phyloP scores from a whole-genome alignment of 2,888 invertebrate species.

The Hoplodrina ambigua region DNA sequence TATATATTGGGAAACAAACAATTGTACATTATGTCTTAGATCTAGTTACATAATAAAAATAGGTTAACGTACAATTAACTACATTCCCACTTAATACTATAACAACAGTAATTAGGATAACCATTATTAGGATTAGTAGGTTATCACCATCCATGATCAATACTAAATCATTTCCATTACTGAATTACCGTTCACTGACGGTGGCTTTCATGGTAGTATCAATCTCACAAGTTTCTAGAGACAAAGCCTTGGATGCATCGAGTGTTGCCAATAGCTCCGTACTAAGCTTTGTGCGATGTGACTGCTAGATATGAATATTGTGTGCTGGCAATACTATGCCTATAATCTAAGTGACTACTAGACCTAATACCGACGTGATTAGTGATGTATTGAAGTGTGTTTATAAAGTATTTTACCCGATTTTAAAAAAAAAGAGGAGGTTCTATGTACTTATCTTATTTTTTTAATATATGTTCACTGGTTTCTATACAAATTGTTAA shows the following conservation, averaged over 20 bases:
- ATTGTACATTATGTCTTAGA: too few relatives aligned
- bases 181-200: background rate
- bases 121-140: too few relatives aligned
- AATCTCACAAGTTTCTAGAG: constrained; percentile 17
- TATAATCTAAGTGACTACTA: constrained; percentile 10
- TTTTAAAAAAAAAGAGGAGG: too few relatives aligned
- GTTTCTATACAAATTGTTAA: too few relatives aligned
- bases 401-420: background rate
- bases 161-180: background rate
- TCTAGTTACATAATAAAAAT: too few relatives aligned
- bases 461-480: too few relatives aligned
- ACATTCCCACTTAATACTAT: too few relatives aligned
- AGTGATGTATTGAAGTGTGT: background rate
- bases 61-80: too few relatives aligned
- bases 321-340: constrained; percentile 18
- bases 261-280: constrained; percentile 35
- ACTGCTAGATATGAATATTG: constrained; percentile 37
- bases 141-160: background rate
- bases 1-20: too few relatives aligned
- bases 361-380: background rate
- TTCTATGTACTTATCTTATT: too few relatives aligned
- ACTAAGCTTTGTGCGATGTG: constrained; percentile 36
- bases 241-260: constrained; percentile 26
- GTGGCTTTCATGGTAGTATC: background rate
- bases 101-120: too few relatives aligned